Percentiles rank a stretch among this genome's conserved stretches.
These are phyloP conservation scores for Liodrosophila aerea DNA, from an alignment of 2,888 invertebrate species.

Conservation along the genomic window DNA sequence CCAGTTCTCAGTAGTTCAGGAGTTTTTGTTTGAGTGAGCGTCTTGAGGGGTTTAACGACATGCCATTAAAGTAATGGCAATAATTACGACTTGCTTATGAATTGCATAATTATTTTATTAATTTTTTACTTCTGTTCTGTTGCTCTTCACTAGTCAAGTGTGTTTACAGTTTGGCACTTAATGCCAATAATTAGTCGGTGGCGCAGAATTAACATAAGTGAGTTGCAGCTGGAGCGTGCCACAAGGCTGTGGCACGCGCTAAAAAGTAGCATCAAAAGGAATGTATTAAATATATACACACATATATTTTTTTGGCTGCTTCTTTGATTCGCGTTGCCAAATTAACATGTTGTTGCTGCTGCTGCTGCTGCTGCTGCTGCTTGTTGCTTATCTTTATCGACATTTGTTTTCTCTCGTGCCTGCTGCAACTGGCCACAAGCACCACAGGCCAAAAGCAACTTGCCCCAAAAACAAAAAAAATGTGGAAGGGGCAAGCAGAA, in stretches of 20 bases:
- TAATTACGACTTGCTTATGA: conserved; percentile 41
- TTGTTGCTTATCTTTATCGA: conserved; percentile 57
- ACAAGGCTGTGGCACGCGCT: conserved; percentile 13
- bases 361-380: conserved; percentile 32
- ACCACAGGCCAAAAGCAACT: conserved; percentile 10
- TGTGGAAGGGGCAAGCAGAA: conserved; percentile 1
- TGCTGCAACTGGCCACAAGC: conserved; percentile 42
- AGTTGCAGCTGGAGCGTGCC: conserved; percentile 26
- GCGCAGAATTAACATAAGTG: conserved; percentile 19
- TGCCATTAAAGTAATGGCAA: conserved; percentile 66
- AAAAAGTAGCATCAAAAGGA: background rate
- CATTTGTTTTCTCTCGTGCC: conserved; percentile 44
- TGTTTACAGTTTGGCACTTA: background rate
- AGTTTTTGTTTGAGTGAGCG: background rate
- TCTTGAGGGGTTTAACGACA: conserved; percentile 9
- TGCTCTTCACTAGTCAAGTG: too few species aligned
- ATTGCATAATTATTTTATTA: background rate
- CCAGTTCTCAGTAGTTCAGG: background rate
- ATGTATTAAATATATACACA: conserved; percentile 5
- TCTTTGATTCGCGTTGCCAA: conserved; percentile 41
- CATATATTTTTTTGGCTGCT: background rate
- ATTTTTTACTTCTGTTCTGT: too few species aligned
- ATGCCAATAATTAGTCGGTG: conserved; percentile 1
- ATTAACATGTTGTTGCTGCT: conserved; percentile 49
- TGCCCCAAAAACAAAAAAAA: conserved; percentile 27